These are phyloP conservation scores for Eupelmus urozonus DNA, from an alignment of 2,888 invertebrate genomes.

Conservation along the genomic window DNA sequence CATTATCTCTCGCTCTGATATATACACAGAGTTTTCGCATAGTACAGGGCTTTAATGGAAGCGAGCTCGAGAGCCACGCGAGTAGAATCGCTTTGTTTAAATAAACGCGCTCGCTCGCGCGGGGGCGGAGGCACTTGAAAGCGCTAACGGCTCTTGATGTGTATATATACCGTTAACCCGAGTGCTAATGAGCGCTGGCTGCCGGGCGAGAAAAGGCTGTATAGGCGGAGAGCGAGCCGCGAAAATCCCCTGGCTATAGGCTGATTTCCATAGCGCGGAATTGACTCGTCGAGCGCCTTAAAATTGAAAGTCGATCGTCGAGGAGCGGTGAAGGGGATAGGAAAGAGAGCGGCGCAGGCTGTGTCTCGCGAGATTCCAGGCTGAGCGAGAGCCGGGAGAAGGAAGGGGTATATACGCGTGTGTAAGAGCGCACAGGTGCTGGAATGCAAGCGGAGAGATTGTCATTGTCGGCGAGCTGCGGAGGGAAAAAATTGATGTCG, in stretches of 20 bases:
- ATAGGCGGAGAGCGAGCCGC: no score
- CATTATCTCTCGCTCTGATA: slow-evolving; percentile 10
- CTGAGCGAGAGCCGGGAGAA: slow-evolving; percentile 22
- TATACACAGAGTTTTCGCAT: slow-evolving; percentile 17
- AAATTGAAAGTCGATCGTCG: slow-evolving; percentile 52
- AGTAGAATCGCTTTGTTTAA: no score
- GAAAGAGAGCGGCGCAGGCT: slow-evolving; percentile 46
- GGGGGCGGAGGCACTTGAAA: no score
- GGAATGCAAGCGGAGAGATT: neutral
- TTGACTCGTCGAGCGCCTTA: slow-evolving; percentile 51
- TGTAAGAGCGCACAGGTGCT: neutral
- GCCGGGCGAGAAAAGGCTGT: no score
- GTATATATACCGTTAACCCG: no score
- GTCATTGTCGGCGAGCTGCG: neutral
- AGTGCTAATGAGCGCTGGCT: no score
- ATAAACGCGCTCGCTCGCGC: no score
- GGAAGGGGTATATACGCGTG: neutral
- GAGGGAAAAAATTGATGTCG: neutral
- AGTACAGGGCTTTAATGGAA: neutral
- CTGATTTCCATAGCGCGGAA: slow-evolving; percentile 22
- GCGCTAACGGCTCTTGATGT: no score
- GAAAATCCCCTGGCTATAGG: slow-evolving; percentile 1
- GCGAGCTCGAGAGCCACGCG: no score
- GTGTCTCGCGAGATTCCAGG: slow-evolving; percentile 48
- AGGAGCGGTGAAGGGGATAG: slow-evolving; percentile 1